Conservation (phyloP, 2,113 vertebrate species). For the Oceanodroma tethys region DNA sequence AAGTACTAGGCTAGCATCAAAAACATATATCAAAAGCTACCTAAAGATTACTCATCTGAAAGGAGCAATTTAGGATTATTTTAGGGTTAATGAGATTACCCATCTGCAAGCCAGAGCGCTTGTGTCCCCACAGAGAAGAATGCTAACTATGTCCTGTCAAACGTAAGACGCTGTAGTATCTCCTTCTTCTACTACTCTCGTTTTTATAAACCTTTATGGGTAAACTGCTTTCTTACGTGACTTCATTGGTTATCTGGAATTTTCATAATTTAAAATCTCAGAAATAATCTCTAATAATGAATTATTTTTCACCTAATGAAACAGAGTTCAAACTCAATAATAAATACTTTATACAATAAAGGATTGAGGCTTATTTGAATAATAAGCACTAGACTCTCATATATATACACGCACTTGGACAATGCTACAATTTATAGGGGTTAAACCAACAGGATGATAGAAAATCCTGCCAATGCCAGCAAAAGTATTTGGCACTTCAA, state of each 20-base stretch:
- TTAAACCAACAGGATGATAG: background rate
- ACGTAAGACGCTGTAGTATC: background rate
- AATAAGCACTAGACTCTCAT: background rate
- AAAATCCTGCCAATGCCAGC: background rate
- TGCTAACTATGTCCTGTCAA: background rate
- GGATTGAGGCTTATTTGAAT: background rate
- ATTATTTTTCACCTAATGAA: background rate
- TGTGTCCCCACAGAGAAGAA: background rate
- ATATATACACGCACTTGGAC: background rate
- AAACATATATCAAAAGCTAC: background rate
- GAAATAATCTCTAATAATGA: background rate
- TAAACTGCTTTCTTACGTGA: background rate
- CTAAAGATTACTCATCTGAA: background rate
- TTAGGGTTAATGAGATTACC: background rate
- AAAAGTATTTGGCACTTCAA: background rate
- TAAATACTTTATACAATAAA: background rate
- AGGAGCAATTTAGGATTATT: background rate
- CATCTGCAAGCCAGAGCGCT: background rate
- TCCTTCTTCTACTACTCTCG: background rate
- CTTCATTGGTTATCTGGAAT: background rate
- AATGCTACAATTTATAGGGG: background rate
- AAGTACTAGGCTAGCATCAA: background rate
- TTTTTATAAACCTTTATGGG: background rate
- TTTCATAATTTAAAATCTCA: background rate
- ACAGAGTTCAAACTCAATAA: background rate